Base-by-base conservation (phyloP, 1,140 invertebrate species). In the Prorops nasuta region DNA sequence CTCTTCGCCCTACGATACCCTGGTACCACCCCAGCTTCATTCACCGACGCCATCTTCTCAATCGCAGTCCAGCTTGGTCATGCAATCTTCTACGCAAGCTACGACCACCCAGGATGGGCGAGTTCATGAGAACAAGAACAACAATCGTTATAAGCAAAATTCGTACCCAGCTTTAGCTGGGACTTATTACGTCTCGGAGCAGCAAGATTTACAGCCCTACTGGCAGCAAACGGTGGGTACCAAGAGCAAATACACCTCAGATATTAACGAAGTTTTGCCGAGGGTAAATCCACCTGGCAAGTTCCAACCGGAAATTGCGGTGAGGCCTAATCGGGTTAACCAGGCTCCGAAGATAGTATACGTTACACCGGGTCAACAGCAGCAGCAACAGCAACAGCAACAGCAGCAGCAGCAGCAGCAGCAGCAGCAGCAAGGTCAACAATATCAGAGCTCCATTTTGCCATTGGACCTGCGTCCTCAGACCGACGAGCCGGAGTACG, bases 251-350 rank as follows among this genome's bases (percentile, higher is more conserved):
- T 60, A 64, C 7, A 41, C 58, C 0, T 56, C 68, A 3, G 72
- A 75, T n/a, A 74, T 74, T 3, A 75, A 76, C 49, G 70, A 76
- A 39, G 72, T 76, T 0, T 49, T 74, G 8, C 72, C 74, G 0
- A 61, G 69, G 9, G 45, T 60, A 2, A 69, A 67, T 44, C 63
- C 53, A 2, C 72, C 70, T 10, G 21, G 47, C 1, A 74, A 75
- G 19, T 75, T 74, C 46, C 66, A 53, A 42, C 51, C 55, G 14
- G 51, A 60, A 17, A n/a, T n/a, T n/a, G 34, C 44, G 3, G 6
- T 36, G 2, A 47, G 38, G 3, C 8, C 44, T 7, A 57, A 61
- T 9, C 18, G 20, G 6, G n/a, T 35, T 16, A 32, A 19, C 18
- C 44, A 42, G 19, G 3, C 19, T 3, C 37, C 10, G 2, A 31